phyloP scores from a whole-genome alignment of 2,113 vertebrate species.

The Emydura subglobosa region DNA sequence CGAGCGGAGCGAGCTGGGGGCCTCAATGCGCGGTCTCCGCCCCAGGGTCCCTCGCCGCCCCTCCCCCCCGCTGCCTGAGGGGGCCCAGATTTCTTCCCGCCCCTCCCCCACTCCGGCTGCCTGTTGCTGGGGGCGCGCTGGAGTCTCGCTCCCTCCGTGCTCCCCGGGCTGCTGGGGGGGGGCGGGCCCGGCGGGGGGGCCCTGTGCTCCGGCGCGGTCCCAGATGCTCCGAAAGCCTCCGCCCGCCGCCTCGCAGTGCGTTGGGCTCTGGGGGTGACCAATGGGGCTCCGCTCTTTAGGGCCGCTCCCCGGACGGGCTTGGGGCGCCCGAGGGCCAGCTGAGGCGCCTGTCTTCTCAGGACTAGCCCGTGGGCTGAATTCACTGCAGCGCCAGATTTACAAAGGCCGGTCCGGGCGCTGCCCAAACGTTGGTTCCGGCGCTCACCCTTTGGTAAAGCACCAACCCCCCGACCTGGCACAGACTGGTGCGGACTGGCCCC shows the following conservation, averaged over 20 bases:
- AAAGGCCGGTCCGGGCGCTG: background rate
- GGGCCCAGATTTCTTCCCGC: too few relatives aligned
- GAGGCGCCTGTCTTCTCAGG: background rate
- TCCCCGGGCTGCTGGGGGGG: too few relatives aligned
- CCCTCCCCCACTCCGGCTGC: too few relatives aligned
- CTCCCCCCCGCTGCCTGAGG: background rate
- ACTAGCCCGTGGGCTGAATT: too few relatives aligned
- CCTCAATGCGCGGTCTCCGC: rapidly evolving
- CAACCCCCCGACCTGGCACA: background rate
- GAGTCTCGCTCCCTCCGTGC: too few relatives aligned
- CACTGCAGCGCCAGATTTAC: background rate
- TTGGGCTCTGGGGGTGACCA: background rate
- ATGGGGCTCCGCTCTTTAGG: background rate
- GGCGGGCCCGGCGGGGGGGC: too few relatives aligned
- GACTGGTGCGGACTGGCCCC: rapidly evolving
- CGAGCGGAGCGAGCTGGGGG: background rate
- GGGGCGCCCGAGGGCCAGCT: too few relatives aligned
- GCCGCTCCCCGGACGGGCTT: too few relatives aligned
- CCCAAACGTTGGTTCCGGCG: background rate
- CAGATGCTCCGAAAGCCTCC: too few relatives aligned
- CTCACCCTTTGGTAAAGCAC: background rate
- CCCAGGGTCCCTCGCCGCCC: too few relatives aligned
- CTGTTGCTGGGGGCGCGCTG: background rate
- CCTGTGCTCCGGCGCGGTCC: too few relatives aligned
- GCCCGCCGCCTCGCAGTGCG: too few relatives aligned